Conservation (phyloP, 2,113 vertebrate species). For the Tragelaphus buxtoni region DNA sequence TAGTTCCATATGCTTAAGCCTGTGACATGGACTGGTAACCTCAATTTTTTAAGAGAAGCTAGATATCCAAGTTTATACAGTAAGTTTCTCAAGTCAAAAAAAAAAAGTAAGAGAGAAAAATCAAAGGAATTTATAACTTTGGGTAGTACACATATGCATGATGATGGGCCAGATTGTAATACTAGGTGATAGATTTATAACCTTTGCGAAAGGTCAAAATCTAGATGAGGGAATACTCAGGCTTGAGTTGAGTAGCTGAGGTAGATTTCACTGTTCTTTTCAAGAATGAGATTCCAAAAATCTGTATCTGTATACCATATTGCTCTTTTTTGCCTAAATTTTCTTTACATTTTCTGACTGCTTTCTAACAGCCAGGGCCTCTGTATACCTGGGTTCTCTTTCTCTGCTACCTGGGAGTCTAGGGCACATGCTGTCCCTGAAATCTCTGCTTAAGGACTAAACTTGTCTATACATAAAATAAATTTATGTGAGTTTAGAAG, state of each 20-base stretch:
- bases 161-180: background rate
- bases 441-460: background rate
- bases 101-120: background rate
- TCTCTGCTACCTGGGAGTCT: background rate
- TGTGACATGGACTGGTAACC: background rate
- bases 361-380: background rate
- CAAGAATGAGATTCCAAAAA: background rate
- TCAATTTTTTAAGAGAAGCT: background rate
- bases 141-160: background rate
- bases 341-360: background rate
- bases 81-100: background rate
- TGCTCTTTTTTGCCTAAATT: background rate
- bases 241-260: background rate
- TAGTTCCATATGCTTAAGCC: background rate
- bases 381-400: background rate
- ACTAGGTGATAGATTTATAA: background rate
- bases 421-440: background rate
- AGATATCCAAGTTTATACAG: background rate
- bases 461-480: background rate
- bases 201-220: background rate
- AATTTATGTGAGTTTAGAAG: background rate
- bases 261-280: background rate
- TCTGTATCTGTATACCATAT: background rate
- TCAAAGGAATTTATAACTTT: background rate
- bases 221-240: background rate